Evolutionary conservation across 1,140 invertebrate genomes (phyloP), one percentile per base, ranked within the genome.

Genomic region (Calephelis nemesis): DNA sequence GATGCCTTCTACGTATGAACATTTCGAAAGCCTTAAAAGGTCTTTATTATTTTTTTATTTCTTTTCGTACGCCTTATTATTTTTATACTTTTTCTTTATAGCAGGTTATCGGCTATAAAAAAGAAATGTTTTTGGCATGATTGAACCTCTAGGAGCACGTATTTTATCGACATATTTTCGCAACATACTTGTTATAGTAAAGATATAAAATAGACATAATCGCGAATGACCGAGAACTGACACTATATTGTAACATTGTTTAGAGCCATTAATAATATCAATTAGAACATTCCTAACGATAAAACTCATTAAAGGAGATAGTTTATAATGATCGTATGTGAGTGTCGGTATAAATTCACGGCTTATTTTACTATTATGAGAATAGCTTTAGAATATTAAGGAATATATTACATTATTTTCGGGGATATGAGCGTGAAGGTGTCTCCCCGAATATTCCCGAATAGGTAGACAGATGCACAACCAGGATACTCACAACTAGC

Each of bases 331-430:
- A 77, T 78, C 65, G 71, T 66, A 63, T 68, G 79, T 77, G 82
- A 81, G 81, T 74, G 75, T 64, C 69, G 70, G 66, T 70, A 83
- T 83, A 81, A 81, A 84, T 82, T 78, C 70, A 83, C 82, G 75
- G 67, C 70, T 81, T 79, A 86, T 85, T 83, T 82, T 80, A 78
- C 75, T 78, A 82, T 77, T 7, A 45, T 45, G 8, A 2, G 30
- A 30, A 30, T 30, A 30, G 30, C 30, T 30, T 30, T 30, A 3
- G 30, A 30, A 30, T 30, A 19, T 19, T 19, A 19, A 30, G 15
- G 15, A 19, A 19, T 19, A 19, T 19, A 19, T 19, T 19, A 19
- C 1, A 19, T 19, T 19, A 19, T 19, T 19, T 19, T 19, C 15
- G 15, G 15, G 15, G 15, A 19, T 19, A 19, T 19, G 15, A 1